phyloP scores from a whole-genome alignment of 2,888 invertebrate genomes.

The Podotricha telesiphe region DNA sequence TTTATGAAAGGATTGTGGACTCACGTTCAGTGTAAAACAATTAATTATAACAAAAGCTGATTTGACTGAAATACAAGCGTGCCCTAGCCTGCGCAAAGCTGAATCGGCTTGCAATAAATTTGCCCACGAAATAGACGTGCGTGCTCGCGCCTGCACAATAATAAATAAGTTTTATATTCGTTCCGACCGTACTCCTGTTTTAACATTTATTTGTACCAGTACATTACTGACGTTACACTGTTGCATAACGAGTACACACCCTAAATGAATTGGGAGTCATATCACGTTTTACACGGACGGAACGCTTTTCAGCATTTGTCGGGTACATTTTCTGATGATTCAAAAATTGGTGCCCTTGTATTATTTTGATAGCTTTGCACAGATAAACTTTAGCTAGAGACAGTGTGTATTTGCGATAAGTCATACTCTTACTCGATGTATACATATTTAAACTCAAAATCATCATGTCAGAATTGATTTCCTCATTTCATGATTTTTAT shows the following conservation, averaged over 20 bases:
- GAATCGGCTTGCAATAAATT: constrained; percentile 76
- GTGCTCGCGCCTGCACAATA: constrained; percentile 67
- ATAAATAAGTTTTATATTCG: constrained; percentile 76
- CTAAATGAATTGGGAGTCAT: constrained; percentile 34
- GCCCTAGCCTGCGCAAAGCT: constrained; percentile 68
- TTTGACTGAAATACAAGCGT: constrained; percentile 49
- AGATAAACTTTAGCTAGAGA: not conserved
- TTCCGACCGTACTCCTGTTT: constrained; percentile 57
- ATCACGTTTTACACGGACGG: constrained; percentile 25
- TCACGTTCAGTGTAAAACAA: constrained; percentile 29
- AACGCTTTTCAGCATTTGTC: constrained; percentile 19
- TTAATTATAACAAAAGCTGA: constrained; percentile 44
- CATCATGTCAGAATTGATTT: too few relatives aligned
- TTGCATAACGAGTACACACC: constrained; percentile 39
- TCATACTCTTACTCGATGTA: too few relatives aligned
- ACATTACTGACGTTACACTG: constrained; percentile 36
- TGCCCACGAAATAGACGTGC: constrained; percentile 73
- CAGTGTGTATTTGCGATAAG: not conserved
- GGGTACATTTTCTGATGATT: not conserved
- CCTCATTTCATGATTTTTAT: too few relatives aligned
- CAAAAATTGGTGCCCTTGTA: not conserved
- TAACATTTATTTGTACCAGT: constrained; percentile 56
- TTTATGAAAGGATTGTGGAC: constrained; percentile 8
- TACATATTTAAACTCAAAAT: too few relatives aligned
- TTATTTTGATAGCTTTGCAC: not conserved